Evolutionary conservation across 2,113 vertebrate species (phyloP), one percentile per base, ranked within the genome.

Genomic region (Orthonyx spaldingii): DNA sequence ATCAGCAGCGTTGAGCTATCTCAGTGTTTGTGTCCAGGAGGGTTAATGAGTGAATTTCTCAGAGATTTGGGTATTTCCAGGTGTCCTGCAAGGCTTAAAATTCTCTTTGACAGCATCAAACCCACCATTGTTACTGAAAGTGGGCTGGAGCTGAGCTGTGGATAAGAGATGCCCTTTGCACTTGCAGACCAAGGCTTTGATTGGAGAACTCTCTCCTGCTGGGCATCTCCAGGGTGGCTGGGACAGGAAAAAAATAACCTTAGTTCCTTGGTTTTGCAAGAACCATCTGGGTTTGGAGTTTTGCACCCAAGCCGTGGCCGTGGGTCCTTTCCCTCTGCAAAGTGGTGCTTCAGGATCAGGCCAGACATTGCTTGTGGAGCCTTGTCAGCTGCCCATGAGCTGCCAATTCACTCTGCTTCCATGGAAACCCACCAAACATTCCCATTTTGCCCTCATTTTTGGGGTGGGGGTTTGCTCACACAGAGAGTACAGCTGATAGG

Each of bases 321-420:
- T 0, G 4, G 19, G 39, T 81, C 17, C 19, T 50, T 24, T 49
- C 19, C 41, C 39, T 9, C 26, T 35, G 82, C 46, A 24, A 11
- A 47, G 71, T 41, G 60, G 8, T 60, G 12, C 41, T 21, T 37
- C 1, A 11, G 86, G 28, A 4, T 35, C 39, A 44, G 53, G 33
- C 0, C 16, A 37, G 41, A 3, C 0, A 1, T 4, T 24, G 88
- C 11, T 30, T 33, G 49, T 72, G 75, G 28, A 39, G 50, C 39
- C 2, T 5, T 18, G 46, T 22, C 44, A 71, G 49, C 24, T 74
- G 68, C 86, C 27, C 37, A 0, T 0, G 21, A 76, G 53, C 8
- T n/a, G 19, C 77, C 17, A 11, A 6, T 49, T 72, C 44, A 7
- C 33, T 50, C 27, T 9, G 16, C 10, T n/a, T 35, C 42, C 52